Base-by-base conservation (phyloP, 2,797 vertebrate species). In the Carapus acus region DNA sequence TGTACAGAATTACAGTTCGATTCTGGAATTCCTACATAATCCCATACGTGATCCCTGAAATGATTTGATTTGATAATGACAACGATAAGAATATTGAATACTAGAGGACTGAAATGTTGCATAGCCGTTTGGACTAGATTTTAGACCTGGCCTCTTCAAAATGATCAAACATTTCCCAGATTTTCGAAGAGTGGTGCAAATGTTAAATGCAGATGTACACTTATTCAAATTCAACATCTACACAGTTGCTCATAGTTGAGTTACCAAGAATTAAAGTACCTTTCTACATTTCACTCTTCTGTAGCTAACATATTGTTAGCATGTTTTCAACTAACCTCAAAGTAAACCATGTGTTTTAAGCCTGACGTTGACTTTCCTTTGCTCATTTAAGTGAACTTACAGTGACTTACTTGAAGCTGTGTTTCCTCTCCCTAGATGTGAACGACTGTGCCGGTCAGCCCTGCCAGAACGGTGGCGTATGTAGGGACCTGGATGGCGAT, bases 381-480 rank as follows among this genome's bases (percentile, higher is more conserved):
- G 58, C 43, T 2, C 12, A 16, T 23, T 41, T 14, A 29, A 44
- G 11, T 46, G 33, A 38, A 17, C 24, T 9, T 41, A 13, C 20
- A 4, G 12, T 29, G n/a, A 15, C 17, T 44, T 43, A n/a, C 27
- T 20, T 36, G n/a, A n/a, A n/a, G n/a, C n/a, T n/a, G n/a, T n/a
- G n/a, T n/a, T n/a, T n/a, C n/a, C n/a, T n/a, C n/a, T n/a, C n/a
- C n/a, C n/a, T n/a, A 90, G 90, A 83, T 69, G 78, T 83, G 34
- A 90, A 90, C 0, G 87, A 91, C 61, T 94, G 93, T 34, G 83
- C 74, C 0, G 81, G 57, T 1, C 79, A 86, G 48, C 89, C 91
- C 0, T 94, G 90, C 57, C 78, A 83, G 76, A 92, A 93, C 0
- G 85, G 91, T 7, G 91, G 90, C n/a, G 62, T 37, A 52, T 94